Evolutionary conservation across 2,113 vertebrate species (phyloP), one percentile per base, ranked within the genome.

Genomic region (Psettodes erumei): DNA sequence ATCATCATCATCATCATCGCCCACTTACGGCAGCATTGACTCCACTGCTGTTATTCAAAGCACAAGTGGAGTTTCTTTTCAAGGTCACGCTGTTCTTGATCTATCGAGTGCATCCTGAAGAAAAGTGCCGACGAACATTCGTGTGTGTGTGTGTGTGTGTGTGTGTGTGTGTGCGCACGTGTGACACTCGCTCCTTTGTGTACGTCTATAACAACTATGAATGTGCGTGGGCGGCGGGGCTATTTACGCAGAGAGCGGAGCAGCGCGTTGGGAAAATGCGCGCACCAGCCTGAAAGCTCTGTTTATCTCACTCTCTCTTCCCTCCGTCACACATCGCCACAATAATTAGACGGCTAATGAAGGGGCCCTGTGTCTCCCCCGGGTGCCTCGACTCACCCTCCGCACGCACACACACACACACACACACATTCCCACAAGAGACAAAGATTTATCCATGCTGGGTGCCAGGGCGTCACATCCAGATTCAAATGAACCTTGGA

Each of bases 271-370:
- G 32, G 12, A 56, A 35, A 55, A 58, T 43, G 23, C 8, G 5
- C 19, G 38, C 45, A 18, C 5, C 23, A 45, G 3, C 7, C 18
- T 2, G 6, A 42, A 21, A 45, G 56, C 50, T 47, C 15, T 32
- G 15, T 71, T 62, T 56, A 65, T 79, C 70, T 51, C 33, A 56
- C 27, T 25, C 64, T 71, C 58, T 30, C 18, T 13, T 55, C 71
- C 11, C 54, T 62, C 73, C 43, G 42, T 78, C 75, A 75, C 48
- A 75, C 67, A 73, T 79, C 71, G 56, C 30, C 32, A 62, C 71
- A 71, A 75, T 86, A 86, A 86, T 82, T 79, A 72, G 55, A 71
- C 2, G 50, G 62, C 79, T 79, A 82, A 82, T 79, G 79, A 86
- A 75, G n/a, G 66, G 71, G 54, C 69, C 76, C 55, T 42, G 68